Evolutionary conservation across 2,113 vertebrate genomes (phyloP), one percentile per base, ranked within the genome.

Genomic region (Pogonocichla stellata): DNA sequence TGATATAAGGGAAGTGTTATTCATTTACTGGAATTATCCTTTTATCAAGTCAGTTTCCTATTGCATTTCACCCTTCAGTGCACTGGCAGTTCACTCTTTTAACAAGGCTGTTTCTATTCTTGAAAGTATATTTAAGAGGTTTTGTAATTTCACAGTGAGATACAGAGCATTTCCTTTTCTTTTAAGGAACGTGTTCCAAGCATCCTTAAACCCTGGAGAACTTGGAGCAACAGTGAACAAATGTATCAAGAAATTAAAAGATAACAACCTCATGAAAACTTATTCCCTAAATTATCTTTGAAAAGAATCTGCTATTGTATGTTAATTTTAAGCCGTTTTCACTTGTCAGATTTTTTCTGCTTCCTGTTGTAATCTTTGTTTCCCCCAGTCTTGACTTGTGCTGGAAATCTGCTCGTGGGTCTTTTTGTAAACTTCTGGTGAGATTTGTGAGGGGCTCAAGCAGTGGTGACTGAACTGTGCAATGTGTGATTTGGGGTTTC

Each of bases 11-110:
- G 81, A 95, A 95, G 90, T 95, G 95, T 97, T 97, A 97, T 80
- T 97, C 95, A 97, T 97, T 97, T 94, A 97, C 96, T 95, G 94
- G 88, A 92, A 96, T 96, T 96, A 96, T 93, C 92, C 96, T 95
- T 97, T 95, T 96, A 97, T 96, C 94, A 93, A 92, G 92, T 94
- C 82, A 42, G 94, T 96, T 97, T 97, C 96, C 95, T 94, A 90
- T 96, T 96, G 94, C 94, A 95, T 97, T 96, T 96, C 96, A 97
- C 96, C 93, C 95, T 95, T 80, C 93, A 48, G 47, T 96, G 96
- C 95, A 73, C 96, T 80, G 86, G 85, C 62, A 83, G 79, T 66
- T 96, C 80, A 67, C 88, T 94, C 75, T 80, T 93, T 84, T 86
- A 95, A 96, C 93, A 94, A 94, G 80, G 90, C 77, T 75, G 56